These are phyloP conservation scores for Athalia rosae DNA, from an alignment of 2,888 invertebrate species.

Conservation along the genomic window DNA sequence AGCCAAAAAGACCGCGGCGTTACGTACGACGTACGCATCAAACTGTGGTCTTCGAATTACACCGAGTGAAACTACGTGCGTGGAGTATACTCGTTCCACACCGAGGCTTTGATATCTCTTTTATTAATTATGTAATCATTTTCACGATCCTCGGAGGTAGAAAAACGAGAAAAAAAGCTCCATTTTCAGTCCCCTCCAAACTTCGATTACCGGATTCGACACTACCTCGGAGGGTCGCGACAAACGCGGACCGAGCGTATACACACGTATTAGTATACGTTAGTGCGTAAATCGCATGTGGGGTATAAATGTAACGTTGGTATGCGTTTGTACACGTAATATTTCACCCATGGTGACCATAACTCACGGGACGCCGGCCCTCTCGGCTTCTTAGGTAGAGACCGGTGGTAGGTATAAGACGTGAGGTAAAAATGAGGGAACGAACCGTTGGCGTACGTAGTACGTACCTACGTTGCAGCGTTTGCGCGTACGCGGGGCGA, in stretches of 20 bases:
- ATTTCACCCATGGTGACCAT: constrained; percentile 68
- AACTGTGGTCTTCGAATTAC: too few species aligned
- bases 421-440: constrained; percentile 22
- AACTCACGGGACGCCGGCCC: constrained; percentile 61
- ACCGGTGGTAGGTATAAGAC: constrained; percentile 51
- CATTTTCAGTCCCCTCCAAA: background rate
- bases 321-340: constrained; percentile 68
- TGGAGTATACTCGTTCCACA: too few species aligned
- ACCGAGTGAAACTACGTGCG: too few species aligned
- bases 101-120: too few species aligned
- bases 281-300: constrained; percentile 44
- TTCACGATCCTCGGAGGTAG: too few species aligned
- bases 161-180: too few species aligned
- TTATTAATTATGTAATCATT: too few species aligned
- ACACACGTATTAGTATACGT: too few species aligned
- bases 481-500: constrained; percentile 8
- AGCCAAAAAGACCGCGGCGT: too few species aligned
- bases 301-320: constrained; percentile 57
- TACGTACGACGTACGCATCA: too few species aligned
- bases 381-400: constrained; percentile 67
- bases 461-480: constrained; percentile 20
- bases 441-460: background rate
- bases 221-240: constrained; percentile 13
- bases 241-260: constrained; percentile 20
- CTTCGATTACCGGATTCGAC: background rate